Evolutionary conservation across 2,888 invertebrate species (phyloP), one percentile per base, ranked within the genome.

Genomic region (Zygogramma bicolorata): DNA sequence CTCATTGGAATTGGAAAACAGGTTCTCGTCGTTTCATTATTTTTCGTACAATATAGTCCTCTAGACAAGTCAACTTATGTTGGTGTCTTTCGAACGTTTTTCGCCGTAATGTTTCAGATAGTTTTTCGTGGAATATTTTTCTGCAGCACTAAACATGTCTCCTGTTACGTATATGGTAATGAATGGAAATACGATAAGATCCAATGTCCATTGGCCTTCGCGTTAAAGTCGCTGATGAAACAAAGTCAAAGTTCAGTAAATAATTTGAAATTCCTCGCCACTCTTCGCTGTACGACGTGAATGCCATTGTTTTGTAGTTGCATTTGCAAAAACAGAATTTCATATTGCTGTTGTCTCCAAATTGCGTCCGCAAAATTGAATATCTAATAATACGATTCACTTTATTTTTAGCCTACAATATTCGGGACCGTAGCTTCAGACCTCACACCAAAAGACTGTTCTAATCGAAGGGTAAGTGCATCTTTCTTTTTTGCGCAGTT

Each of bases 381-480:
- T 76, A 67, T 18, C 65, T 74, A 75, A 66, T 70, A 70, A 70
- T 69, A 70, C 13, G 13, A 70, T 63, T 71, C 66, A 75, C 75
- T 86, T 85, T 83, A 83, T 85, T 84, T 90, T 88, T 81, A 91
- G 91, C 91, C 91, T 58, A 91, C 91, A 71, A 91, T 91, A 80
- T 91, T 91, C 82, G 91, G 91, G 70, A 91, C 91, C 20, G 90
- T 91, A 75, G 90, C 91, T 61, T 90, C 90, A 66, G 91, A 90
- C 81, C 88, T 89, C 75, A 90, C 89, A 71, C 90, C 91, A 38
- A 91, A 90, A 84, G 90, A 91, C 84, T 89, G 90, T 81, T 89
- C 89, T 80, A 90, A 90, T 84, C 86, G 90, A 87, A 88, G 90
- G 89, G 91, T 91, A 84, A 90, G 90, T 88, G 46, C 46, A 0